These are phyloP conservation scores for Coilia nasus DNA, from an alignment of 2,797 vertebrate species.

Conservation along the genomic window DNA sequence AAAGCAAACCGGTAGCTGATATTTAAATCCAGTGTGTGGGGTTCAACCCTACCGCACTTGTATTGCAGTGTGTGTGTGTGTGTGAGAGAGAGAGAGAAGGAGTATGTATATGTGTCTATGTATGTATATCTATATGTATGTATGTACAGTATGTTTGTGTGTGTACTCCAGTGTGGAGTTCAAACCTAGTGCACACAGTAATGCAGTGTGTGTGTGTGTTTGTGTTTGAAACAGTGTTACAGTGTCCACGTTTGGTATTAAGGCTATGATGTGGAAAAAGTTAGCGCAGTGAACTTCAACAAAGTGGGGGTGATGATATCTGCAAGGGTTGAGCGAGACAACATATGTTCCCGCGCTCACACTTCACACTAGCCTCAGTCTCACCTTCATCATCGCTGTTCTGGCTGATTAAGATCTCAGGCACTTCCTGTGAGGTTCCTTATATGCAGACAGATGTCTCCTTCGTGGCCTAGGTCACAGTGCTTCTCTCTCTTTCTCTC, in stretches of 20 bases:
- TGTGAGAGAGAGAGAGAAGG: too few species aligned
- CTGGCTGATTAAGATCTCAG: conserved; percentile 13
- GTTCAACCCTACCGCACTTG: background rate
- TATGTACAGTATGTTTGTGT: too few species aligned
- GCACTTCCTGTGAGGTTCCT: background rate
- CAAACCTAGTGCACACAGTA: too few species aligned
- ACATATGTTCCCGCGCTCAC: background rate
- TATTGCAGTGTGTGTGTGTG: conserved; percentile 20
- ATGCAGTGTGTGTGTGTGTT: background rate
- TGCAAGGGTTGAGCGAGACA: background rate
- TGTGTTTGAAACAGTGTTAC: background rate
- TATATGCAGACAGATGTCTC: background rate
- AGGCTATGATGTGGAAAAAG: background rate
- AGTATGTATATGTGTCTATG: too few species aligned
- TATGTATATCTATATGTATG: too few species aligned
- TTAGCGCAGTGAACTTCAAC: background rate
- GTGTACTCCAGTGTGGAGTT: too few species aligned
- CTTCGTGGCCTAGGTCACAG: background rate
- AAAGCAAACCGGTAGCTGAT: background rate
- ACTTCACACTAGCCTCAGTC: background rate
- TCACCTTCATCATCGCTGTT: background rate
- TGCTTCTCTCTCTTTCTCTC: too few species aligned
- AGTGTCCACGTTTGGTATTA: background rate
- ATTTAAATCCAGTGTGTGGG: background rate
- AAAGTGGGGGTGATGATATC: background rate